Evolutionary conservation across 35 echinoderm and acorn worm species (phyloP).

Genomic region (Apostichopus japonicus): DNA sequence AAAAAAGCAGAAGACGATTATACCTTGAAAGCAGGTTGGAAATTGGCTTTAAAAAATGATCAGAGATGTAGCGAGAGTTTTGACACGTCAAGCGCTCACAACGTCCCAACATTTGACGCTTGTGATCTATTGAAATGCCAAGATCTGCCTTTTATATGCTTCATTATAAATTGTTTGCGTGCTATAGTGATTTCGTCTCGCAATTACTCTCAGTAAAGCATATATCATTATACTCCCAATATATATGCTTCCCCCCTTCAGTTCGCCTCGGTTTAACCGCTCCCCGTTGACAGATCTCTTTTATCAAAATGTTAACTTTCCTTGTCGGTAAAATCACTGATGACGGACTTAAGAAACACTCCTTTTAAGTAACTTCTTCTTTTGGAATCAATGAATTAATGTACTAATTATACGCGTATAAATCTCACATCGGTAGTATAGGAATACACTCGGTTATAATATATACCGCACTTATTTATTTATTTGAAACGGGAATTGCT

Average conservation of each 20-base stretch:
- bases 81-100: not conserved
- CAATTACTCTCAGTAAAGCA: not conserved
- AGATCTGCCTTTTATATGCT: not conserved
- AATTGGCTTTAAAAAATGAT: not conserved
- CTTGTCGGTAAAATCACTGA: constrained; percentile 40
- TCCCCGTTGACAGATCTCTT: not conserved
- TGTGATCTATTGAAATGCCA: not conserved
- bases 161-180: not conserved
- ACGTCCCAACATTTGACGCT: not conserved
- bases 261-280: not conserved
- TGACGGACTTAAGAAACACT: constrained; percentile 15
- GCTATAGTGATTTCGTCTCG: not conserved
- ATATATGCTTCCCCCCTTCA: not conserved
- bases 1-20: no score
- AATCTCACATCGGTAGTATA: constrained; percentile 33
- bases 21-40: no score
- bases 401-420: constrained; percentile 51
- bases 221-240: no score
- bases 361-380: constrained; percentile 15
- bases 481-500: constrained; percentile 61
- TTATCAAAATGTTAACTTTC: not conserved
- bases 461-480: constrained; percentile 51
- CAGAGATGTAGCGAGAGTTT: constrained; percentile 1
- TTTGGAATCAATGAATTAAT: constrained; percentile 54
- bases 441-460: constrained; percentile 25